Conservation (phyloP, 2,888 invertebrate genomes). For the Biston betularia region DNA sequence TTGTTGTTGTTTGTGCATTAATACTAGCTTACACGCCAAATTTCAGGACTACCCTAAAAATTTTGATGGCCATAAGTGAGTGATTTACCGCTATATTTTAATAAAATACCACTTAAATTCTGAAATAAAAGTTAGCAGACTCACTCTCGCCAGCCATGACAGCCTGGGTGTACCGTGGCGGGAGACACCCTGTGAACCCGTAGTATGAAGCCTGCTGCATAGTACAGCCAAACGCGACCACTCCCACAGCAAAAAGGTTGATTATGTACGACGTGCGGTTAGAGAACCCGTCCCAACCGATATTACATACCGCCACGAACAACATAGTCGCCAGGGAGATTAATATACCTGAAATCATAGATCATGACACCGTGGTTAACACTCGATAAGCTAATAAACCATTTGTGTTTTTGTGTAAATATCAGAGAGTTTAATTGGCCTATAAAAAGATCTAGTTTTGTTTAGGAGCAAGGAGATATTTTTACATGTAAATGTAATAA, state of each 20-base stretch:
- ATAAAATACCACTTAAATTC: not conserved
- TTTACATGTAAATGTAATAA: too few species aligned
- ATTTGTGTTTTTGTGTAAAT: too few species aligned
- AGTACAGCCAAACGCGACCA: slow-evolving; percentile 96
- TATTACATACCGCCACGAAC: slow-evolving; percentile 94
- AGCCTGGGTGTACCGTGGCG: slow-evolving; percentile 95
- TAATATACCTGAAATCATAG: slow-evolving; percentile 88
- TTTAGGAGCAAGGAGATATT: too few species aligned
- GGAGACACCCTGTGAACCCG: slow-evolving; percentile 96
- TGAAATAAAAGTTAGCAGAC: slow-evolving; percentile 49
- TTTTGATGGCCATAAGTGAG: too few species aligned
- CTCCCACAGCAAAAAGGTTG: slow-evolving; percentile 93
- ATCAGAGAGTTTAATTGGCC: too few species aligned
- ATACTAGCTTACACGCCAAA: too few species aligned
- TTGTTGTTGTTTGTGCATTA: too few species aligned
- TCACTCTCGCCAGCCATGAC: slow-evolving; percentile 98
- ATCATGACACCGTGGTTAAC: too few species aligned
- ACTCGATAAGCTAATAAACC: too few species aligned
- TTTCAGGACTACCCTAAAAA: too few species aligned
- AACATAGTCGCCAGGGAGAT: slow-evolving; percentile 93
- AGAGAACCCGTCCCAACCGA: slow-evolving; percentile 94
- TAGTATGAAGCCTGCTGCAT: slow-evolving; percentile 98
- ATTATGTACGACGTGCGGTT: slow-evolving; percentile 92
- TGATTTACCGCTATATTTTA: too few species aligned
- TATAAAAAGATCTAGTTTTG: too few species aligned